Evolutionary conservation across 2,113 vertebrate genomes (phyloP).

Genomic region (Myotis lucifugus): DNA sequence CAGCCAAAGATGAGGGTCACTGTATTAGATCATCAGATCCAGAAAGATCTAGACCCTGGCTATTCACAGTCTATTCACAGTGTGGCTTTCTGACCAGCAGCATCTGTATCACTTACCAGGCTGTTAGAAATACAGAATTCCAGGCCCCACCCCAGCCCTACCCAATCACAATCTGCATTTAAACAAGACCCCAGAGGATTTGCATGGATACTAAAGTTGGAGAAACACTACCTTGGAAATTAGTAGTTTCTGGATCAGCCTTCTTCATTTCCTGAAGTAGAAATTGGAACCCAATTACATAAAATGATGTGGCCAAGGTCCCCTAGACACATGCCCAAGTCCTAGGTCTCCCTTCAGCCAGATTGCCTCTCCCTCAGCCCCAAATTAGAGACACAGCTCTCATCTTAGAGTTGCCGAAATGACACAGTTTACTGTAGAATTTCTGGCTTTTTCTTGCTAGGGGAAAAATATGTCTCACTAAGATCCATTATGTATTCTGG

Average conservation of each 20-base stretch:
- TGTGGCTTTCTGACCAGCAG: not conserved
- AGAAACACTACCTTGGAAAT: conserved; percentile 19
- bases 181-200: not conserved
- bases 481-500: conserved; percentile 81
- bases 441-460: conserved; percentile 70
- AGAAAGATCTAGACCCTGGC: not conserved
- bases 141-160: not conserved
- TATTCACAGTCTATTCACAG: no score
- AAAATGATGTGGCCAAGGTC: conserved; percentile 6
- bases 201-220: not conserved
- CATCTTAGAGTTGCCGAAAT: conserved; percentile 20
- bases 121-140: not conserved
- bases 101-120: no score
- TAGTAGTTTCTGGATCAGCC: conserved; percentile 1
- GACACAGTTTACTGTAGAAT: conserved; percentile 51
- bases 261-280: not conserved
- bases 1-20: not conserved
- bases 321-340: not conserved
- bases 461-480: conserved; percentile 67
- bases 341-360: not conserved
- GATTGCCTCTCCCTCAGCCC: not conserved
- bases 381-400: not conserved
- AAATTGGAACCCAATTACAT: not conserved
- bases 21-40: not conserved
- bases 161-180: not conserved